Conservation (phyloP, 2,888 invertebrate species). For the Sipunculus nudus region DNA sequence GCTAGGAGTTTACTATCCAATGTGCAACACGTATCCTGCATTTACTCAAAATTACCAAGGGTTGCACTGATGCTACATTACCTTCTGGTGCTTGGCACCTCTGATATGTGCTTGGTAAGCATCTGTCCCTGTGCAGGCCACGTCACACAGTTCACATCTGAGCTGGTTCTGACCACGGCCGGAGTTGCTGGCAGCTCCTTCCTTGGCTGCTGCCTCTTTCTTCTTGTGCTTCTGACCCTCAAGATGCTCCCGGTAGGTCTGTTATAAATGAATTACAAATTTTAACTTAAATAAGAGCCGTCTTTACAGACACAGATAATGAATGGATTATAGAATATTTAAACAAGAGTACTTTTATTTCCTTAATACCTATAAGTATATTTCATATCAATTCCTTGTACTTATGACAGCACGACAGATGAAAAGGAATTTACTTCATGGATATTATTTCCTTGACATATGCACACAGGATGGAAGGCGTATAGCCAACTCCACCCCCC, state of each 20-base stretch:
- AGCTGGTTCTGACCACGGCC: slow-evolving; percentile 72
- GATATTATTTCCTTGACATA: too few species aligned
- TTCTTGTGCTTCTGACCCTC: slow-evolving; percentile 99
- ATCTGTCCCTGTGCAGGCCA: slow-evolving; percentile 97
- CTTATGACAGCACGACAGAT: too few species aligned
- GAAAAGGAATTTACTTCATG: too few species aligned
- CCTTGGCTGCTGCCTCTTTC: slow-evolving; percentile 86
- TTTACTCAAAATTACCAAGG: too few species aligned
- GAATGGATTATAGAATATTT: too few species aligned
- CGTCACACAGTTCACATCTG: slow-evolving; percentile 97
- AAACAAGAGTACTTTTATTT: too few species aligned
- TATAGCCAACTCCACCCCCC: too few species aligned
- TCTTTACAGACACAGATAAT: background rate
- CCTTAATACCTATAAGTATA: too few species aligned
- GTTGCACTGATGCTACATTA: slow-evolving; percentile 63
- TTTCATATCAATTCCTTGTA: too few species aligned
- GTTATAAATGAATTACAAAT: slow-evolving; percentile 58
- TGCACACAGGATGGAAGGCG: too few species aligned
- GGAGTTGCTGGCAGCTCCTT: slow-evolving; percentile 67
- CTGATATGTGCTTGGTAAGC: slow-evolving; percentile 98
- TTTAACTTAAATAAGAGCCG: slow-evolving; percentile 17
- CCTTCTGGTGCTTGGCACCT: slow-evolving; percentile 97
- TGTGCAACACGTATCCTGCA: too few species aligned
- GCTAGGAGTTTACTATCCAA: too few species aligned
- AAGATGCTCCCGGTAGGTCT: slow-evolving; percentile 93